A percentile compares a stretch with the other conserved stretches of the same genome.
phyloP scores from a whole-genome alignment of 2,113 vertebrate species.

The Oreochromis tanganicae region DNA sequence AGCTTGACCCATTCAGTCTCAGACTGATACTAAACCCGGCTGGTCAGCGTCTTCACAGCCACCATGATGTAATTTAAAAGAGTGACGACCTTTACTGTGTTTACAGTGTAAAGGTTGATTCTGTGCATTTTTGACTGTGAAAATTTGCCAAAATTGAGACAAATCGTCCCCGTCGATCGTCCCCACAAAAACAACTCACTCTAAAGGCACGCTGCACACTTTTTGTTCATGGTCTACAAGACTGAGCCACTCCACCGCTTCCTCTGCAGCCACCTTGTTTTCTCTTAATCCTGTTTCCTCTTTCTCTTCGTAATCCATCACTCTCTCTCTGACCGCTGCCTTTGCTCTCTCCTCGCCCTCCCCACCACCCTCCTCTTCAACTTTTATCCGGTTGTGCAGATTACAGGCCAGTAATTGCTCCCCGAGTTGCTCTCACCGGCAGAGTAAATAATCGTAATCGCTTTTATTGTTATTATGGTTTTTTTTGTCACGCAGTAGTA shows the following conservation, averaged over 20 bases:
- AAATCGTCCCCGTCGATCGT: neutral
- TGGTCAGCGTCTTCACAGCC: neutral
- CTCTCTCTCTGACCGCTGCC: neutral
- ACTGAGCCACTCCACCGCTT: neutral
- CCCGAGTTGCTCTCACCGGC: neutral
- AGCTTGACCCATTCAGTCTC: neutral
- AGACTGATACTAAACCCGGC: rapidly evolving
- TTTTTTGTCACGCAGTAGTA: neutral
- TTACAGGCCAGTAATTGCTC: neutral
- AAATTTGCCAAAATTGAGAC: neutral
- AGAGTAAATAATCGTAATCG: slow-evolving; percentile 10
- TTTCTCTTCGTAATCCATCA: neutral
- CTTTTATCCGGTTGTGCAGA: neutral
- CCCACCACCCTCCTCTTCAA: neutral
- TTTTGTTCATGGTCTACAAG: neutral
- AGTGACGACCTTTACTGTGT: neutral
- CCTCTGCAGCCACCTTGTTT: neutral
- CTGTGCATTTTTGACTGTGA: neutral
- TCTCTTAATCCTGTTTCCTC: neutral
- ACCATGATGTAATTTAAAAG: neutral
- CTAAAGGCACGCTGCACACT: neutral
- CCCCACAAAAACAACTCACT: neutral
- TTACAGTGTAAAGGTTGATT: neutral
- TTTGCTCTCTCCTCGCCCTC: neutral
- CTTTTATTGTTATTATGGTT: neutral